Percentiles rank a stretch among this genome's conserved stretches.
phyloP scores from a whole-genome alignment of 2,113 vertebrate species.

The Cairina moschata region DNA sequence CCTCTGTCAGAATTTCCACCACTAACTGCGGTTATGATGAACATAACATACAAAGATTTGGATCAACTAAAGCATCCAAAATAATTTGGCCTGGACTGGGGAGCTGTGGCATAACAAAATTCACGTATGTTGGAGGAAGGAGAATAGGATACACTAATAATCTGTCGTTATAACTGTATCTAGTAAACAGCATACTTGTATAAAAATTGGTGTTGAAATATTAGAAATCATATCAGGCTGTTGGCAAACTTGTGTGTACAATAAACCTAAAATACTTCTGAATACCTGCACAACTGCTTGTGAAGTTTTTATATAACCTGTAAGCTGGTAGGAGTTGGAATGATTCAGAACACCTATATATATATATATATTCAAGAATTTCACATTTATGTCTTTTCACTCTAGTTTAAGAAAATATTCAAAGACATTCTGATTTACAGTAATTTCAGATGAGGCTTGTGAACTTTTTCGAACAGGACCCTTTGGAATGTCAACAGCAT shows the following conservation, averaged over 20 bases:
- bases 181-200: neutral
- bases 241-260: neutral
- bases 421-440: neutral
- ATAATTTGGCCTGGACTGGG: neutral
- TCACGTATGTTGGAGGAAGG: neutral
- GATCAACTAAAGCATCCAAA: neutral
- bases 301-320: neutral
- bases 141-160: neutral
- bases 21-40: neutral
- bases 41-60: neutral
- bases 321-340: neutral
- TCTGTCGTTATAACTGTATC: neutral
- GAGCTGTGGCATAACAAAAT: neutral
- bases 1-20: neutral
- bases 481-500: neutral
- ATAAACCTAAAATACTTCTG: neutral
- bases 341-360: neutral
- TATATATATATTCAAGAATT: neutral
- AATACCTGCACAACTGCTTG: neutral
- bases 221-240: neutral
- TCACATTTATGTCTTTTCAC: neutral
- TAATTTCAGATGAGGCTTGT: neutral
- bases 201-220: neutral
- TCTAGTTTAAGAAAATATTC: neutral
- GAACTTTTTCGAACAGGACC: neutral